These are phyloP conservation scores for Lepus oiostolus DNA, from an alignment of 2,797 vertebrate genomes.

Conservation along the genomic window DNA sequence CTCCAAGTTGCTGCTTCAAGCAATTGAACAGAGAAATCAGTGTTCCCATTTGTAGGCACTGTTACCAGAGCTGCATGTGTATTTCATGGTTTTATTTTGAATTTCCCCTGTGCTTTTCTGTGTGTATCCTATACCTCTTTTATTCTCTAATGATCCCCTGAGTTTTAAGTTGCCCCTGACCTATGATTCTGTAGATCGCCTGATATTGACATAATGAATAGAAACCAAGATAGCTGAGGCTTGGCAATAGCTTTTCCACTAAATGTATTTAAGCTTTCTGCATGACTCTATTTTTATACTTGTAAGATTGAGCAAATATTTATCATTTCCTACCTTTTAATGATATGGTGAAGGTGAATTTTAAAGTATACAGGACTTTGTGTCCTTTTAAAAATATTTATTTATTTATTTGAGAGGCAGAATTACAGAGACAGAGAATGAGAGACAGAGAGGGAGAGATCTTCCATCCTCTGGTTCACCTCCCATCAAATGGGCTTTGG, in stretches of 20 bases:
- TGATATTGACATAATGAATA: conserved; percentile 32
- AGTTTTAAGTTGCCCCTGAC: conserved; percentile 38
- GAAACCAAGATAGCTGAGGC: neutral
- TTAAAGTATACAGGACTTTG: conserved; percentile 12
- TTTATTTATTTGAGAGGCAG: too few species aligned
- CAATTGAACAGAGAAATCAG: neutral
- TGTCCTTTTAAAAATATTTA: neutral
- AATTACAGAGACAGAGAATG: too few species aligned
- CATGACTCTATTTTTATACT: conserved; percentile 31
- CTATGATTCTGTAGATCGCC: conserved; percentile 16
- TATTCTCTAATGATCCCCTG: neutral
- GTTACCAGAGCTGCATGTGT: neutral
- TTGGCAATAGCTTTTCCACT: neutral
- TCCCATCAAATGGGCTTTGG: too few species aligned
- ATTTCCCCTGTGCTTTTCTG: neutral
- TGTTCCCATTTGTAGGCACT: neutral
- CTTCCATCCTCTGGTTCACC: too few species aligned
- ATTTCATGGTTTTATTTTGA: neutral
- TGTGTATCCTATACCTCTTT: neutral
- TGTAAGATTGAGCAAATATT: conserved; percentile 47
- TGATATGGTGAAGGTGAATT: neutral
- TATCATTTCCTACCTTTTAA: conserved; percentile 27
- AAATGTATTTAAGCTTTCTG: neutral
- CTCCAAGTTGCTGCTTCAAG: neutral
- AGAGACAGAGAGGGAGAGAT: too few species aligned